phyloP scores from a whole-genome alignment of 2,888 invertebrate genomes.

The Epicampocera succincta region DNA sequence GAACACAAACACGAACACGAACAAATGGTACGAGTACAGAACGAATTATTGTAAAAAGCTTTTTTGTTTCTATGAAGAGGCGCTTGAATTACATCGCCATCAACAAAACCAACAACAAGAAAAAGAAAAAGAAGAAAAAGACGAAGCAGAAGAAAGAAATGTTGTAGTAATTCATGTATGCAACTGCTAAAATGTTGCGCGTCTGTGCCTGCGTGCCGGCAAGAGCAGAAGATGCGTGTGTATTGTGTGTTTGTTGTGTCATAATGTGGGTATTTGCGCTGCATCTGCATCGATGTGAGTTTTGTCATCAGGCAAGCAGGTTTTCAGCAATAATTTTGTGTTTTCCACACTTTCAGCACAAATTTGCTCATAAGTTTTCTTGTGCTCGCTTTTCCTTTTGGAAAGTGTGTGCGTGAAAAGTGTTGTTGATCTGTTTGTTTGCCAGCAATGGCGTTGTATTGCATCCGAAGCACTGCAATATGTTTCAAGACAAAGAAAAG shows the following conservation, averaged over 20 bases:
- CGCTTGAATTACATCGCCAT: constrained; percentile 24
- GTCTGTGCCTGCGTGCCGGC: constrained; percentile 15
- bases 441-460: constrained; percentile 29
- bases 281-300: constrained; percentile 80
- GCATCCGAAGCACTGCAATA: constrained; percentile 50
- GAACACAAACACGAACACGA: not conserved
- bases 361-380: constrained; percentile 28
- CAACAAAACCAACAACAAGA: not conserved
- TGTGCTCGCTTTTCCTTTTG: constrained; percentile 13
- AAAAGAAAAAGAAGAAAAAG: not conserved
- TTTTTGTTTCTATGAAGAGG: constrained; percentile 26
- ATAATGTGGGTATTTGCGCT: constrained; percentile 58
- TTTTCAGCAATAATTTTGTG: constrained; percentile 63
- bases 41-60: not conserved
- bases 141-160: too few species aligned
- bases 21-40: not conserved
- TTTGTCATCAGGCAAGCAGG: constrained; percentile 77
- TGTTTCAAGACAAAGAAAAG: constrained; percentile 36
- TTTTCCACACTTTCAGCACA: constrained; percentile 19
- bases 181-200: constrained; percentile 24
- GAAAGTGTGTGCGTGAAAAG: constrained; percentile 28
- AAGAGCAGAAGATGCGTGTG: constrained; percentile 2
- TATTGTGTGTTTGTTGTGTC: constrained; percentile 4
- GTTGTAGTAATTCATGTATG: constrained; percentile 21
- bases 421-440: constrained; percentile 45